These are phyloP conservation scores for silkworm (Bombyx mori) DNA, from an alignment of 1,140 invertebrate genomes.

Conservation along the genomic window DNA sequence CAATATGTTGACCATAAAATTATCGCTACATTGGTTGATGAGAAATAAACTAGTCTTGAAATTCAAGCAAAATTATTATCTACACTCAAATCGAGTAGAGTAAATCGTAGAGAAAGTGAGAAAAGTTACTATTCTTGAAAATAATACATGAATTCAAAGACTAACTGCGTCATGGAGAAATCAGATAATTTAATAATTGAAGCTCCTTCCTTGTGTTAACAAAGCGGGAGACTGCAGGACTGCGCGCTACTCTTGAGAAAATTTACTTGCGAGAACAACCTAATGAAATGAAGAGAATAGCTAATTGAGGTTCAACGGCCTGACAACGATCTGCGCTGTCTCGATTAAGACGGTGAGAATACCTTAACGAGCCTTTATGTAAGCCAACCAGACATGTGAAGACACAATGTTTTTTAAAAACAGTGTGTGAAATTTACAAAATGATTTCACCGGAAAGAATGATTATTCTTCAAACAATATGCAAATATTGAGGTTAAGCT, in stretches of 20 bases:
- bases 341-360: conserved; percentile 27
- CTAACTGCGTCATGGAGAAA: too few relatives aligned
- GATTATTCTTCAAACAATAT: too few relatives aligned
- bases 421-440: background rate
- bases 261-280: conserved; percentile 18
- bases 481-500: too few relatives aligned
- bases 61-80: too few relatives aligned
- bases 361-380: conserved; percentile 27
- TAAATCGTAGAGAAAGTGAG: too few relatives aligned
- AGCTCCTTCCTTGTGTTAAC: too few relatives aligned
- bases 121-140: too few relatives aligned
- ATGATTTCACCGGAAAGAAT: background rate
- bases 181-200: too few relatives aligned
- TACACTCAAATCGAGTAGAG: too few relatives aligned
- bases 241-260: conserved; percentile 6
- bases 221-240: too few relatives aligned
- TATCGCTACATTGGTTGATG: background rate
- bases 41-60: background rate
- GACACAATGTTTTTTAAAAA: background rate
- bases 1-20: background rate
- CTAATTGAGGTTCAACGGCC: conserved; percentile 29
- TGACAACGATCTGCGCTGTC: conserved; percentile 24
- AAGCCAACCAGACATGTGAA: background rate
- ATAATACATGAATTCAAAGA: too few relatives aligned
- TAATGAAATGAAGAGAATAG: conserved; percentile 38